phyloP scores from a whole-genome alignment of 2,113 vertebrate species.

The Silurus meridionalis region DNA sequence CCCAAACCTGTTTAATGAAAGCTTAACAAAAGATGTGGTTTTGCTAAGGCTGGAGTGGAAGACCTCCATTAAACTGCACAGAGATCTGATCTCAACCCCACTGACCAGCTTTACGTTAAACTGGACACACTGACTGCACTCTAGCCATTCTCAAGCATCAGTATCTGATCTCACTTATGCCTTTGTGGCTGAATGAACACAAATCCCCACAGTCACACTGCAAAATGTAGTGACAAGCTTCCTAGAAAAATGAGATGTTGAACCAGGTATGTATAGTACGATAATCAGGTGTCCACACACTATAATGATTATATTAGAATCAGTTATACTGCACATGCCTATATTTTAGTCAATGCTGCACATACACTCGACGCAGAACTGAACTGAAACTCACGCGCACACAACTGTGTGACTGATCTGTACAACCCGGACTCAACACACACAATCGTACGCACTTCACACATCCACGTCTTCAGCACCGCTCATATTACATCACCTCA shows the following conservation, averaged over 20 bases:
- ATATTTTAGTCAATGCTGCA: not conserved
- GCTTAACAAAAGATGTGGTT: not conserved
- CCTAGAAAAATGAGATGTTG: not conserved
- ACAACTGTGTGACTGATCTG: no score
- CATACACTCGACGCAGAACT: no score
- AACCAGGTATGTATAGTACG: no score
- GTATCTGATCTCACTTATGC: not conserved
- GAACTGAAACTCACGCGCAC: no score
- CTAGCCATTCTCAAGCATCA: not conserved
- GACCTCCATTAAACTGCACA: not conserved
- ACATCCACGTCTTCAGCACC: no score
- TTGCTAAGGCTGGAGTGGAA: no score
- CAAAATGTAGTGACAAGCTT: not conserved
- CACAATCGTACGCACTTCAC: no score
- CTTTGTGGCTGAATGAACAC: not conserved
- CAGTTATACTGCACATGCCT: not conserved
- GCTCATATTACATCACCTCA: no score
- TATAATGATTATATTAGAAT: not conserved
- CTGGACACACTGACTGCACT: not conserved
- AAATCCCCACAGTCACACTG: not conserved
- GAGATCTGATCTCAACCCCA: no score
- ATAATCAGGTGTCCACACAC: not conserved
- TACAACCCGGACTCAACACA: no score
- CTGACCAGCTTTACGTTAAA: no score
- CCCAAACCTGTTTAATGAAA: not conserved